Base-by-base conservation (phyloP, 2,888 invertebrate species). In the Dryobotodes eremita region DNA sequence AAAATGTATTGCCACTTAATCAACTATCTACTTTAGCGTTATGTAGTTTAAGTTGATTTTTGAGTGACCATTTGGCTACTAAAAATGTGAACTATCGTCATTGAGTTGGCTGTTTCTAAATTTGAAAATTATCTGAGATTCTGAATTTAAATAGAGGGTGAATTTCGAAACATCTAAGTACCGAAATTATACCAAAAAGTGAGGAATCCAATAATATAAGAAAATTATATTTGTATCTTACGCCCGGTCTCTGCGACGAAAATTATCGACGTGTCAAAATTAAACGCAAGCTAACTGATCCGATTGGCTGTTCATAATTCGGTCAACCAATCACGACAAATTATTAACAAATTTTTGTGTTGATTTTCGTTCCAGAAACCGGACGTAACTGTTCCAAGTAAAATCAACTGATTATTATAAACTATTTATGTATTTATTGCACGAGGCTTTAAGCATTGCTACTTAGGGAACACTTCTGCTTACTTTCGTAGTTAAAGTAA, bases 361-460 rank as follows among this genome's bases (percentile, higher is more conserved):
- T 42, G 42, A 42, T 42, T 42, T 42, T 7, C 42, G 42, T 42
- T 42, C 42, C 42, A 42, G 42, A 42, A 42, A 4, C 42, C 42
- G 42, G 42, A 3, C 31, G 31, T 7, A 31, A 53, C 17, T 15
- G 50, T 53, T 36, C 5, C 0, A 50, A 69, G 42, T 55, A 46
- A 71, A 78, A 71, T 78, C 31, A 62, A 71, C 48, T 26, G 61
- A 48, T 71, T 62, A 62, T 36, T 17, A 7, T 31, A 57, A 57
- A 70, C 31, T 20, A n/a, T 69, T 31, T 61, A 13, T 55, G 13
- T 62, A 64, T 71, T 62, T 64, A 71, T 64, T 69, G 55, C 80
- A 72, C 73, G 23, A 59, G 31, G 65, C 42, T 73, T 53, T 31
- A 36, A 80, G 59, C 64, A 59, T 20, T 72, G 57, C 50, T 17